Percentiles rank a stretch among this genome's conserved stretches.
phyloP scores from a whole-genome alignment of 2,797 vertebrate genomes.

The Prunella strophiata region DNA sequence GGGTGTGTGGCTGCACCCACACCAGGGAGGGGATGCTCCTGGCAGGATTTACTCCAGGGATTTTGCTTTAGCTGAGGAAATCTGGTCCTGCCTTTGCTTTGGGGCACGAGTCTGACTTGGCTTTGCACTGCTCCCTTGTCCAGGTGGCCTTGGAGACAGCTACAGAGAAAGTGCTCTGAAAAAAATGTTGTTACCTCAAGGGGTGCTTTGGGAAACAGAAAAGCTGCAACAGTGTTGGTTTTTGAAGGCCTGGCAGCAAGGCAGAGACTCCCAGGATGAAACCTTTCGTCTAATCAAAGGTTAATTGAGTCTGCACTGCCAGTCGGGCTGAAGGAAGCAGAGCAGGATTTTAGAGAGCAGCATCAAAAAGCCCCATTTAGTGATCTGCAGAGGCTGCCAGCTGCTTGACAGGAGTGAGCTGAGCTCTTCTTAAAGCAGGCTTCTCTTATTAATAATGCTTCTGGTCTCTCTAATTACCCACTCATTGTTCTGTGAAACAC shows the following conservation, averaged over 20 bases:
- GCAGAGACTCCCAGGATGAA: neutral
- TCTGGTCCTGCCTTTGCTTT: neutral
- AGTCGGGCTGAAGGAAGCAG: neutral
- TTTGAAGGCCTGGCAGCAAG: neutral
- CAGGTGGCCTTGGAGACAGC: neutral
- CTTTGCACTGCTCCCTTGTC: neutral
- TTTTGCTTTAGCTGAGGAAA: neutral
- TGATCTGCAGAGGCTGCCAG: conserved; percentile 45
- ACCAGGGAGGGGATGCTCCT: neutral
- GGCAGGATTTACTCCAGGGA: neutral
- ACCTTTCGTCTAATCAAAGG: neutral
- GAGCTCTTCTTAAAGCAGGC: conserved; percentile 10
- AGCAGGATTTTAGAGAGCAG: neutral
- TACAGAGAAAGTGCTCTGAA: neutral
- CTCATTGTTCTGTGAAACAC: neutral
- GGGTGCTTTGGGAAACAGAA: neutral
- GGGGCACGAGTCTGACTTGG: neutral
- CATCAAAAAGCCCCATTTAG: neutral
- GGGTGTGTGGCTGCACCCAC: accelerated
- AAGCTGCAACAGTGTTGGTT: accelerated
- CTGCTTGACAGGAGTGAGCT: conserved; percentile 3
- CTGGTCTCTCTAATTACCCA: conserved; percentile 32
- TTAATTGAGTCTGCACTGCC: conserved; percentile 40
- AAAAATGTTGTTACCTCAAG: neutral
- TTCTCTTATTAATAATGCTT: conserved; percentile 22